These are phyloP conservation scores for Apamea anceps DNA, from an alignment of 2,888 invertebrate species.

Conservation along the genomic window DNA sequence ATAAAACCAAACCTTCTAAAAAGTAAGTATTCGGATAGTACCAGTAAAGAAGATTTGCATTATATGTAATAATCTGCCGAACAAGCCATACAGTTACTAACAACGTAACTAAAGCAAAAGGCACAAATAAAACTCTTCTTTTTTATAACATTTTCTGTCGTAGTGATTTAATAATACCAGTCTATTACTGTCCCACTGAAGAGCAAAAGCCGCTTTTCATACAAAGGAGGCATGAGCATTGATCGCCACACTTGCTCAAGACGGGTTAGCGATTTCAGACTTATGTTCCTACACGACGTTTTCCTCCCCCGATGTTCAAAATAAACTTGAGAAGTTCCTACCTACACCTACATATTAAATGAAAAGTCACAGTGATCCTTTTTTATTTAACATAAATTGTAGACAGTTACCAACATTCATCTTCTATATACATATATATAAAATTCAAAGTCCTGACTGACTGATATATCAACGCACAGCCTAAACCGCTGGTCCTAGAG, in stretches of 20 bases:
- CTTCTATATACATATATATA: too few relatives aligned
- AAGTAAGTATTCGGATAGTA: neutral
- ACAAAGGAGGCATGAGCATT: neutral
- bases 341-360: neutral
- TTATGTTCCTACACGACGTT: neutral
- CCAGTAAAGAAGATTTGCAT: neutral
- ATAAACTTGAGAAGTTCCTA: neutral
- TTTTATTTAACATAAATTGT: neutral
- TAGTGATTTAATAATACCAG: neutral
- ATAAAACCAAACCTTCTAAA: neutral
- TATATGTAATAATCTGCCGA: neutral
- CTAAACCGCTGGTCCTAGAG: too few relatives aligned
- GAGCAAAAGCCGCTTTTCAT: neutral
- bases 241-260: neutral
- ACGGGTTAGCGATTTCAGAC: neutral
- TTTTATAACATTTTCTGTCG: neutral
- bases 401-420: too few relatives aligned
- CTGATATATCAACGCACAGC: too few relatives aligned
- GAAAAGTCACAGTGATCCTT: neutral
- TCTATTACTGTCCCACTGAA: neutral
- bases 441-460: too few relatives aligned
- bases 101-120: neutral
- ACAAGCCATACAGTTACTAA: neutral
- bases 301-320: neutral
- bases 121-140: neutral